Evolutionary conservation across 2,888 invertebrate genomes (phyloP), one percentile per base, ranked within the genome.

Genomic region (Escarpia spicata): DNA sequence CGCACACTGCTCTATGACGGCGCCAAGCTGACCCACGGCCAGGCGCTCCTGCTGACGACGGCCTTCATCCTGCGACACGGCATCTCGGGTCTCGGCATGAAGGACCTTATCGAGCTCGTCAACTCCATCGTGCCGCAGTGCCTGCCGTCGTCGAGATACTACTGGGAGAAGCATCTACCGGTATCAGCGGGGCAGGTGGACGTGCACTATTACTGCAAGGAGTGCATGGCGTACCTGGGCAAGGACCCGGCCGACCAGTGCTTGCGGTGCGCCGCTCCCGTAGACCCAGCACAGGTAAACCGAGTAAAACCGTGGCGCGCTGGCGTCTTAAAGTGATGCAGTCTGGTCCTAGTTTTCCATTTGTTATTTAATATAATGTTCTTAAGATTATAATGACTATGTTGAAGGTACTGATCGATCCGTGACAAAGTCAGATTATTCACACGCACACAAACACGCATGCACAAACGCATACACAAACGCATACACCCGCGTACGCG

Each of bases 101-200:
- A 91, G 91, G 91, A 91, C 44, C 91, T 91, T 15, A 91, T 91
- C 15, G 91, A 91, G 91, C 37, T 91, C 4, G 26, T 91, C 3
- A 91, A 91, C 37, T 6, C 44, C 26, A n/a, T 91, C 15, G 91
- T 91, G 43, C 91, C 91, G 19, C 43, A n/a, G 15, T 43, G 43
- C 37, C 37, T 91, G 91, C 91, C 91, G 44, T 91, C 91, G 91
- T 43, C 44, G 3, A 45, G 26, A 19, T 31, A 91, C 91, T 91
- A 91, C 91, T 91, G 91, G 91, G 91, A 91, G 31, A 91, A 45
- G 44, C 91, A 91, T 9, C 91, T 91, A 15, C 91, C 91, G 43
- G 4, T 26, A 31, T 3, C 43, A 26, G 43, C 43, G n/a, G 44
- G 43, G 31, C 43, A 91, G 43, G 44, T 91, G 43, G 91, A 91